Percentiles rank a stretch among this genome's conserved stretches.
Evolutionary conservation across 2,888 invertebrate species (phyloP).

Genomic region (Coecobrya sp.): DNA sequence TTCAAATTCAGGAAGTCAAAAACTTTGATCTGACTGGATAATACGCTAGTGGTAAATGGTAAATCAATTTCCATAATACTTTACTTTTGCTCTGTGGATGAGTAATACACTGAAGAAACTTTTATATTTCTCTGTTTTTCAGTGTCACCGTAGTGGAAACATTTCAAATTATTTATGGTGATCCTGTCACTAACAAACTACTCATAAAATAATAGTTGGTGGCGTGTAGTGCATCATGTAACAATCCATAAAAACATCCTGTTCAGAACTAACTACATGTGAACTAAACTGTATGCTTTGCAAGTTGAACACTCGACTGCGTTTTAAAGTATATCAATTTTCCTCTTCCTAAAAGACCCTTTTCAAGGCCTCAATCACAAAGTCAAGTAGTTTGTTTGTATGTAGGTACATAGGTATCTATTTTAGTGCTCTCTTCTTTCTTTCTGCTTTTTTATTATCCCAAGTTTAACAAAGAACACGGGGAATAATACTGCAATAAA

Average conservation of each 20-base stretch:
- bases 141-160: not conserved
- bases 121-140: not conserved
- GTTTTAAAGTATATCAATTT: slow-evolving; percentile 19
- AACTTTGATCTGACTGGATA: not conserved
- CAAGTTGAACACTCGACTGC: slow-evolving; percentile 14
- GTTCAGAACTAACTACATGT: not conserved
- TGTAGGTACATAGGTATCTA: not conserved
- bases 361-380: not conserved
- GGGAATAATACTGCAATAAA: not conserved
- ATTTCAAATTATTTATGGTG: slow-evolving; percentile 57
- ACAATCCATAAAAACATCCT: slow-evolving; percentile 45
- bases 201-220: not conserved
- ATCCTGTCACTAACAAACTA: slow-evolving; percentile 42
- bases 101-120: slow-evolving; percentile 3
- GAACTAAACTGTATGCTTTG: not conserved
- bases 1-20: not conserved
- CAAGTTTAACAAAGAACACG: not conserved
- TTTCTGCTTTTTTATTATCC: not conserved
- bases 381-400: slow-evolving; percentile 1
- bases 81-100: not conserved
- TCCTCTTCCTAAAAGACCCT: not conserved
- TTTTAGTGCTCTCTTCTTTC: not conserved
- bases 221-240: not conserved
- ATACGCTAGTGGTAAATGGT: not conserved
- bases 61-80: slow-evolving; percentile 9